These are phyloP conservation scores for Agriopis leucophaearia DNA, from an alignment of 2,888 invertebrate species.

Conservation along the genomic window DNA sequence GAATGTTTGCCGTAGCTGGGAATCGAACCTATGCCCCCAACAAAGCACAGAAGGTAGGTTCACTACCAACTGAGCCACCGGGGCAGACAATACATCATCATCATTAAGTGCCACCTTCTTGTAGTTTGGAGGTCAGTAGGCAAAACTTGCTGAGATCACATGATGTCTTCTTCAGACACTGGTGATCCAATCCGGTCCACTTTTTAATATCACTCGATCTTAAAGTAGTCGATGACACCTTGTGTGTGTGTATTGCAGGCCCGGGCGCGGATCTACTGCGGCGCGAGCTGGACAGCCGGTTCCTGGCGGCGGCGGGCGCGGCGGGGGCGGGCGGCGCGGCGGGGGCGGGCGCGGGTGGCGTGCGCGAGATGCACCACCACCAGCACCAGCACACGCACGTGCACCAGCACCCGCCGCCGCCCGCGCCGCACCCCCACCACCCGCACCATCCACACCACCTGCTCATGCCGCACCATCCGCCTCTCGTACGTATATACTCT, in stretches of 20 bases:
- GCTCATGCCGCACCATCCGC: constrained; percentile 72
- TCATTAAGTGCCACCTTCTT: no score
- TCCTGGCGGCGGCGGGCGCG: constrained; percentile 94
- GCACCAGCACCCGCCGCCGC: constrained; percentile 94
- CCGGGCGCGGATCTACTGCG: constrained; percentile 92
- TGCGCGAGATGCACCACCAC: constrained; percentile 96
- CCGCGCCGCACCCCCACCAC: constrained; percentile 89
- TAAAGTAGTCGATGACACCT: no score
- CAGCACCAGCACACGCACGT: constrained; percentile 96
- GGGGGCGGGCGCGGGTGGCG: constrained; percentile 85
- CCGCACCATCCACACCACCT: constrained; percentile 68
- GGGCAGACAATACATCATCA: no score
- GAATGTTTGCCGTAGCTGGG: no score
- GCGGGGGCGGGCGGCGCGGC: constrained; percentile 55
- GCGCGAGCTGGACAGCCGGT: constrained; percentile 95
- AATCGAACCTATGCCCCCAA: no score
- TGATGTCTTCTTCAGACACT: no score
- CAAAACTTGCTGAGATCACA: no score
- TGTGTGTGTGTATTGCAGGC: constrained; percentile 65
- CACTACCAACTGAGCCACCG: no score
- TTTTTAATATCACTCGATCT: no score
- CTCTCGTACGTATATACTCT: constrained; percentile 84
- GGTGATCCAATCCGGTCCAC: no score
- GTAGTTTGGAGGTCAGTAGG: no score
- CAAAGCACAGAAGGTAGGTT: no score